Evolutionary conservation across 2,797 vertebrate genomes (phyloP).

Genomic region (Loriculus beryllinus): DNA sequence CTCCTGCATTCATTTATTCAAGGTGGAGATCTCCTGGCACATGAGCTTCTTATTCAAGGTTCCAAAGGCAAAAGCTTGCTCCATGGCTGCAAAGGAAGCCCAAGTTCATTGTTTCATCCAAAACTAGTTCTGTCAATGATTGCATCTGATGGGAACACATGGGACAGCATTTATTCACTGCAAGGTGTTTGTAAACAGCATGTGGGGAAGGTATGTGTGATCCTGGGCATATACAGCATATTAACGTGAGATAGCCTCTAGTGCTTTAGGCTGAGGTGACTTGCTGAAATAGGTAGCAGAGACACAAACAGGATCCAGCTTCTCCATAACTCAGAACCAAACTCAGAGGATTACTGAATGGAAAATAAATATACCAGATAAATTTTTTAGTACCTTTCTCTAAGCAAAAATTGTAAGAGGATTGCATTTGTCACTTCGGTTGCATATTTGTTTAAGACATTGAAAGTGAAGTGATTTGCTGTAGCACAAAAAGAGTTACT

Average conservation of each 20-base stretch:
- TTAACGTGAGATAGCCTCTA: background rate
- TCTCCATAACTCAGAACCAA: background rate
- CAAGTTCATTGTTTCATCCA: background rate
- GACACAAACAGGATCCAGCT: background rate
- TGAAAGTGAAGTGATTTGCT: background rate
- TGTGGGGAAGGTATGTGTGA: rapidly evolving
- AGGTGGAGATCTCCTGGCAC: background rate
- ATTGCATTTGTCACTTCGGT: background rate
- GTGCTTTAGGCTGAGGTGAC: background rate
- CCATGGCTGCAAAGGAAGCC: background rate
- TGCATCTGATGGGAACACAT: background rate
- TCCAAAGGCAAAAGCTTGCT: background rate
- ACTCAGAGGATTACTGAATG: background rate
- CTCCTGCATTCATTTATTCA: background rate
- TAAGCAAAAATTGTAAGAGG: background rate
- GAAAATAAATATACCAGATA: background rate
- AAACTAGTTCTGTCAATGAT: background rate
- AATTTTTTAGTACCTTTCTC: background rate
- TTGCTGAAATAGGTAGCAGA: background rate
- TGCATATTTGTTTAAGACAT: background rate
- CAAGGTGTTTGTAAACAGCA: background rate
- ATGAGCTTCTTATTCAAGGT: background rate
- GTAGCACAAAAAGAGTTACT: background rate
- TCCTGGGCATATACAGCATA: background rate
- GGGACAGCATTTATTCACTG: background rate